Conservation (phyloP, 1,140 invertebrate species). For the Apis mellifera region Amel_HAv3.1 CM009931.2:25071001-25071500, state of each 20-base stretch:
- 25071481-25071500: not conserved
- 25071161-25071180: conserved; percentile 70
- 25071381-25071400: too few relatives aligned
- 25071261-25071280: not conserved
- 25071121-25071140: conserved; percentile 72
- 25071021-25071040: conserved; percentile 72
- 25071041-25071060: conserved; percentile 66
- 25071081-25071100: conserved; percentile 74
- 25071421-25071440: too few relatives aligned
- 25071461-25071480: not conserved
- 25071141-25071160: conserved; percentile 70
- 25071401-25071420: too few relatives aligned
- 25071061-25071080: conserved; percentile 71
- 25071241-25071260: not conserved
- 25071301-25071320: too few relatives aligned
- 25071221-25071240: not conserved
- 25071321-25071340: too few relatives aligned
- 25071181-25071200: conserved; percentile 67
- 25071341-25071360: too few relatives aligned
- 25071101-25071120: conserved; percentile 73
- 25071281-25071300: not conserved
- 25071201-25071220: conserved; percentile 17
- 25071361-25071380: too few relatives aligned
- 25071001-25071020: conserved; percentile 69
- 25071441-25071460: not conserved